Evolutionary conservation across 35 echinoderm and acorn worm genomes (phyloP), one percentile per base, ranked within the genome.

Genomic region (Holothuria glaberrima): DNA sequence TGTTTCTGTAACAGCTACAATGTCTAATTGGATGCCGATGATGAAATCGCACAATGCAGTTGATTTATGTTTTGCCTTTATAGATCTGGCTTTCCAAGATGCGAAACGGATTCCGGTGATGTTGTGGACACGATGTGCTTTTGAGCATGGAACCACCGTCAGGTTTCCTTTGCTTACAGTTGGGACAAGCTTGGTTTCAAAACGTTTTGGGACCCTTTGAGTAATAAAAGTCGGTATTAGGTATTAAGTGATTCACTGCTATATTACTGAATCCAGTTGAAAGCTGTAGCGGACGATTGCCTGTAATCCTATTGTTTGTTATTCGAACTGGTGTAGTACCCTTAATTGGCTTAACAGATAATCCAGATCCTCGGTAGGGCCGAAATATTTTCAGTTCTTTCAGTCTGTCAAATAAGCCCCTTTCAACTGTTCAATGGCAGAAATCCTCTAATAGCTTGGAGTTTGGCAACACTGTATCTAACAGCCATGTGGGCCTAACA

Each of bases 401-500:
- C n/a, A n/a, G 36, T 31, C 58, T 65, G 54, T 36, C 6, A 35
- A 86, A 86, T 9, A 65, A 9, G 25, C 4, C 82, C 0, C 12
- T 86, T 12, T 86, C 82, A 86, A 86, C 64, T 2, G 60, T 58
- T 65, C 31, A 6, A 65, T 29, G 82, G 58, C n/a, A 86, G 18
- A 41, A 86, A 65, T 86, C 58, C 57, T 86, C 82, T 86, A 30
- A 65, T 86, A 50, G 17, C 58, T 62, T 86, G 59, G 7, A 66
- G 82, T 64, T 44, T 64, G 9, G 4, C 2, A 25, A 31, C 17
- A 7, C 2, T 41, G 36, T 7, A 41, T n/a, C n/a, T n/a, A n/a
- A n/a, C n/a, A n/a, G n/a, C n/a, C n/a, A n/a, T n/a, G n/a, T n/a
- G n/a, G n/a, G n/a, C n/a, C n/a, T n/a, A n/a, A n/a, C n/a, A n/a